A percentile compares a stretch with the other conserved stretches of the same genome.
Conservation (phyloP, 2,797 vertebrate species). For the Allobates femoralis region DNA sequence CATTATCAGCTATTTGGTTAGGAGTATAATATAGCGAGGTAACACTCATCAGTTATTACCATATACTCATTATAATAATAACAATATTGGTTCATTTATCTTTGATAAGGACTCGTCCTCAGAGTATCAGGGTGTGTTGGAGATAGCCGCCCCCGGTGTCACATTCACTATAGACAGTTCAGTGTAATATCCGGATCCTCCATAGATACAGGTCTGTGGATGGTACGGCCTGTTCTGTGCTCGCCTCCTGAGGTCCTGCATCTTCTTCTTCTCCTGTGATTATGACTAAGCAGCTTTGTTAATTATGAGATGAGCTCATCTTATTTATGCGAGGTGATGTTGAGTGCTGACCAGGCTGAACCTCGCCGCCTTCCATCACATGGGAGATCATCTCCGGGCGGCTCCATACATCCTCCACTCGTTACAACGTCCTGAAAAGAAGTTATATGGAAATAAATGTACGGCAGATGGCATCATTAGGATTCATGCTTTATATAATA, state of each 20-base stretch:
- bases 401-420: conserved; percentile 13
- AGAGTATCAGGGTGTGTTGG: neutral
- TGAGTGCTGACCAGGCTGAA: conserved; percentile 28
- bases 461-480: conserved; percentile 6
- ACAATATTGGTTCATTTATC: neutral
- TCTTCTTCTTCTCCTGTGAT: conserved; percentile 36
- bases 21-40: neutral
- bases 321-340: conserved; percentile 44
- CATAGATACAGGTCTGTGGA: neutral
- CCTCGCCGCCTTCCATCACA: conserved; percentile 14
- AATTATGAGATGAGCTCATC: conserved; percentile 48
- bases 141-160: neutral
- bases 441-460: conserved; percentile 7
- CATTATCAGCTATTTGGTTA: neutral
- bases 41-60: neutral
- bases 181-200: neutral
- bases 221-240: neutral
- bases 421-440: neutral
- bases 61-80: neutral
- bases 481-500: conserved; percentile 11
- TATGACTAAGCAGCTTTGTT: conserved; percentile 46
- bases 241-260: neutral
- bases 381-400: conserved; percentile 18
- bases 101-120: neutral
- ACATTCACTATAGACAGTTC: neutral